Conservation (phyloP, 2,888 invertebrate genomes). For the Yponomeuta malinellus region DNA sequence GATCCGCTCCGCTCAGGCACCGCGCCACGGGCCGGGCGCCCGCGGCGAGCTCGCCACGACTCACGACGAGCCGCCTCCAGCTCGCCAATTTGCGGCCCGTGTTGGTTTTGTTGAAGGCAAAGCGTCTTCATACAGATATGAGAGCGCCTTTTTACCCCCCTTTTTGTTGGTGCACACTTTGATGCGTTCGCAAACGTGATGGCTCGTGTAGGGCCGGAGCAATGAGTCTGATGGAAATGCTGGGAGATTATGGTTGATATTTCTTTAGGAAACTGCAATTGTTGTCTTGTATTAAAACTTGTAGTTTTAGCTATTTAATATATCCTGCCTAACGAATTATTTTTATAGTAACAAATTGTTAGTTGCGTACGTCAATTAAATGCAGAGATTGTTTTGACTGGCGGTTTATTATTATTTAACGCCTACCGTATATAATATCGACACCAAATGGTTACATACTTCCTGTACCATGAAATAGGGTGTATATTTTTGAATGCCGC, state of each 20-base stretch:
- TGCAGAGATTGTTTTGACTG: too few species aligned
- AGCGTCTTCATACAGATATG: constrained; percentile 52
- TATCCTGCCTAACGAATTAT: too few species aligned
- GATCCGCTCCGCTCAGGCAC: constrained; percentile 34
- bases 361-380: too few species aligned
- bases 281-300: too few species aligned
- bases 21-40: constrained; percentile 32
- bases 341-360: too few species aligned
- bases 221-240: not conserved
- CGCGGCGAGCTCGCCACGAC: constrained; percentile 63
- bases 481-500: too few species aligned
- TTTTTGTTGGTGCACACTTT: not conserved
- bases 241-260: not conserved
- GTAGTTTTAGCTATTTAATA: too few species aligned
- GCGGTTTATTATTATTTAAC: too few species aligned
- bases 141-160: constrained; percentile 9
- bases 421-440: too few species aligned
- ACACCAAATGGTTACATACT: too few species aligned
- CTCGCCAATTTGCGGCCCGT: constrained; percentile 71
- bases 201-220: not conserved
- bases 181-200: constrained; percentile 10
- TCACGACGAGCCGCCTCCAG: constrained; percentile 38
- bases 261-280: not conserved
- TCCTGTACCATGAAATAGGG: too few species aligned
- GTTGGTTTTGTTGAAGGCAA: constrained; percentile 73